Evolutionary conservation across 2,797 vertebrate species (phyloP).

Genomic region (Neopelma chrysocephalum): DNA sequence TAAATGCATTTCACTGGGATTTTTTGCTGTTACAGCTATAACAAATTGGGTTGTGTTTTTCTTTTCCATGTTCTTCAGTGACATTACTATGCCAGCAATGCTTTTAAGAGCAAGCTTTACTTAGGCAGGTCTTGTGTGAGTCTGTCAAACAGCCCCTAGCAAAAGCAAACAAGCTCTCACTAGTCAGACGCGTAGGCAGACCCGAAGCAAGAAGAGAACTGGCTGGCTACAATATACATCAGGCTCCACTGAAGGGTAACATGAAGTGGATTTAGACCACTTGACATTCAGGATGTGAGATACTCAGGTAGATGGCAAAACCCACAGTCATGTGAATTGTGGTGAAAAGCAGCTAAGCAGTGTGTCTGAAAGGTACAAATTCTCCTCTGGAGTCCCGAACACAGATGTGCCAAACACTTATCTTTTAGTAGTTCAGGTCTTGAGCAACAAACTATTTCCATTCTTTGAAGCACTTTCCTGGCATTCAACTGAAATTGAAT

Average conservation of each 20-base stretch:
- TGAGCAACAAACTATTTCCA: neutral
- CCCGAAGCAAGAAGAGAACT: neutral
- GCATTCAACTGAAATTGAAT: neutral
- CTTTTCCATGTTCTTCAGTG: neutral
- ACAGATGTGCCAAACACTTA: neutral
- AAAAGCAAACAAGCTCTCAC: slow-evolving; percentile 29
- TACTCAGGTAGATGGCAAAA: neutral
- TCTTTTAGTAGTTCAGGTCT: neutral
- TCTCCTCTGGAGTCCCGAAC: neutral
- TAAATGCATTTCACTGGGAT: neutral
- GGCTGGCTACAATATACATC: neutral
- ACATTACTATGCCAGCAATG: slow-evolving; percentile 49
- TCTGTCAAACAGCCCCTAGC: slow-evolving; percentile 38
- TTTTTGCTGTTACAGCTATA: neutral
- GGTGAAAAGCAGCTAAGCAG: neutral
- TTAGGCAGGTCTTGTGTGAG: neutral
- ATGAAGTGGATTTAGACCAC: neutral
- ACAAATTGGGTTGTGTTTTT: slow-evolving; percentile 1
- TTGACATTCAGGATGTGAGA: neutral
- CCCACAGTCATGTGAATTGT: neutral
- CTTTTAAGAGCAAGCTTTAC: slow-evolving; percentile 43
- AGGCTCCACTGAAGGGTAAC: neutral
- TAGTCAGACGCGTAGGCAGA: neutral
- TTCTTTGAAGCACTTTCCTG: neutral
- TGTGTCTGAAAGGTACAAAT: neutral